These are phyloP conservation scores for Lutra lutra DNA, from an alignment of 2,797 vertebrate genomes.

Conservation along the genomic window DNA sequence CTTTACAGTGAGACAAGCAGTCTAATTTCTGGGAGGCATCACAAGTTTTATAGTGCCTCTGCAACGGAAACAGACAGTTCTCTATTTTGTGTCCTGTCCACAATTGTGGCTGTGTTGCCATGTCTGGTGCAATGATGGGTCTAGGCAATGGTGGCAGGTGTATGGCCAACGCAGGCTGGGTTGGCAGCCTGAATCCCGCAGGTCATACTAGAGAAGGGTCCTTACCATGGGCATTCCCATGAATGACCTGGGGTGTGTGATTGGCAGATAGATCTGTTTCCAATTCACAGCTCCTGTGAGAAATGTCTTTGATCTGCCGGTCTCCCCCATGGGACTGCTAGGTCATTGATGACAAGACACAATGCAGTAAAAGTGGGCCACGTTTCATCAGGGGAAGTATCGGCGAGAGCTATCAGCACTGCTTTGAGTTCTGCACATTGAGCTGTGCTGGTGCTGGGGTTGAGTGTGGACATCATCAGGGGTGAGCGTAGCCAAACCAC, in stretches of 20 bases:
- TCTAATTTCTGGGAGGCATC: not conserved
- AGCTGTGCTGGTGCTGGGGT: not conserved
- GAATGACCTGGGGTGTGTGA: not conserved
- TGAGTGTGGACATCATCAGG: not conserved
- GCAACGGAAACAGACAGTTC: not conserved
- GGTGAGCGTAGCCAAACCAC: not conserved
- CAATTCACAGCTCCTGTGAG: not conserved
- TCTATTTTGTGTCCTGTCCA: not conserved
- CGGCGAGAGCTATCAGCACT: not conserved
- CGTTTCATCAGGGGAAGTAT: not conserved
- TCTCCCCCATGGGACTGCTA: not conserved
- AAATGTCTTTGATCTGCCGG: not conserved
- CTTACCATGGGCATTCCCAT: not conserved
- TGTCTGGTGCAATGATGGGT: not conserved
- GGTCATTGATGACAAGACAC: not conserved
- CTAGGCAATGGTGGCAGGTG: not conserved
- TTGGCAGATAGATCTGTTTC: not conserved
- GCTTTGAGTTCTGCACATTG: not conserved
- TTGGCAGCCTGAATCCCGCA: not conserved
- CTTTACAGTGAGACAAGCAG: not conserved
- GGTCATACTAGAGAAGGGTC: not conserved
- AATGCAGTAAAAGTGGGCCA: not conserved
- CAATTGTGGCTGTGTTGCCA: not conserved
- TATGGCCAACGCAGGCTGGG: no score
- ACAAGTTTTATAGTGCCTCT: not conserved